phyloP scores from a whole-genome alignment of 2,797 vertebrate genomes.

The Cirrhinus mrigala region DNA sequence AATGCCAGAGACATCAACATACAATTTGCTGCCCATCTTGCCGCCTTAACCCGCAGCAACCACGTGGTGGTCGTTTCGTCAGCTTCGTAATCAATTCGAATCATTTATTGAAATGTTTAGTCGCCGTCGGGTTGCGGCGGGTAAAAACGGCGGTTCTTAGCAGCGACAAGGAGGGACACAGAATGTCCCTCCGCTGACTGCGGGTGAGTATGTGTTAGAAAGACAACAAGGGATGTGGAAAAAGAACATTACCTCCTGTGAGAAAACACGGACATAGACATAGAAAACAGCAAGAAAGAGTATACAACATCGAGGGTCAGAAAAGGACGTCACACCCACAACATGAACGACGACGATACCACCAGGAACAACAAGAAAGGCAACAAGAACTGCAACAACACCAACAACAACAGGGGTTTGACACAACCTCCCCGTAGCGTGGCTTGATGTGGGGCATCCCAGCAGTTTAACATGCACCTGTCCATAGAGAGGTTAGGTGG shows the following conservation, averaged over 20 bases:
- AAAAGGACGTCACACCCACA: slow-evolving; percentile 65
- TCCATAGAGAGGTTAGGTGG: slow-evolving; percentile 74
- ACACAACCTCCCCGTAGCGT: slow-evolving; percentile 87
- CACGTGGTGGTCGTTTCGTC: neutral
- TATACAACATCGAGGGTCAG: slow-evolving; percentile 65
- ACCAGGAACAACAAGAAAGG: slow-evolving; percentile 65
- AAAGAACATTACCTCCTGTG: slow-evolving; percentile 62
- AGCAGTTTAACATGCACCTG: slow-evolving; percentile 89
- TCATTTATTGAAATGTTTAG: neutral
- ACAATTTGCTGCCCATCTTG: slow-evolving; percentile 49
- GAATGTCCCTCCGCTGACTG: slow-evolving; percentile 49
- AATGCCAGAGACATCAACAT: slow-evolving; percentile 53
- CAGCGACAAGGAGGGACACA: slow-evolving; percentile 49
- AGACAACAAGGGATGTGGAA: slow-evolving; percentile 62
- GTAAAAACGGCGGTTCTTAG: slow-evolving; percentile 47
- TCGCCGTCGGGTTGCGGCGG: slow-evolving; percentile 52
- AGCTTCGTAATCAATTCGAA: neutral
- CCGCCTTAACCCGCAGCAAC: slow-evolving; percentile 57
- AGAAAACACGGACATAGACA: slow-evolving; percentile 61
- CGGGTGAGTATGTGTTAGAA: slow-evolving; percentile 59
- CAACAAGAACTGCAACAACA: slow-evolving; percentile 62
- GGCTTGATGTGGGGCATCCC: slow-evolving; percentile 91
- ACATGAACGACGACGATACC: slow-evolving; percentile 65
- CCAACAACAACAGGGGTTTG: slow-evolving; percentile 79
- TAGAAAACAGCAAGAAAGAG: slow-evolving; percentile 62